Percentiles rank a stretch among this genome's conserved stretches.
These are phyloP conservation scores for Aricia artaxerxes DNA, from an alignment of 2,888 invertebrate species.

Conservation along the genomic window DNA sequence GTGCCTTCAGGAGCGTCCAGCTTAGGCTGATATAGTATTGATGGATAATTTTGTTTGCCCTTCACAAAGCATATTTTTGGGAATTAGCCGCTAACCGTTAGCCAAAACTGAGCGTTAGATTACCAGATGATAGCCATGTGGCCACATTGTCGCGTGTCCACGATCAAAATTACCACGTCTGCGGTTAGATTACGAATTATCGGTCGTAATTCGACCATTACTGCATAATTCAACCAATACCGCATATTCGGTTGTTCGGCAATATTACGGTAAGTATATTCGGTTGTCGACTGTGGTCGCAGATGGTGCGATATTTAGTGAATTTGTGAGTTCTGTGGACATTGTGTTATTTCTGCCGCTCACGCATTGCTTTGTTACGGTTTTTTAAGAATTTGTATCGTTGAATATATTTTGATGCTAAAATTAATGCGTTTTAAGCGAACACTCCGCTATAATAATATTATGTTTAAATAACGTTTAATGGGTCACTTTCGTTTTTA, in stretches of 20 bases:
- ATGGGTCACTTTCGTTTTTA: too few species aligned
- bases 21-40: too few species aligned
- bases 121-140: constrained; percentile 16
- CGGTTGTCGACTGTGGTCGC: constrained; percentile 35
- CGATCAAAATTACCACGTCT: constrained; percentile 40
- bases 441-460: too few species aligned
- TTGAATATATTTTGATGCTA: too few species aligned
- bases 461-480: too few species aligned
- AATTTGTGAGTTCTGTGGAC: background rate
- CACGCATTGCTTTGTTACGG: background rate
- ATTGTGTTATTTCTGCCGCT: background rate
- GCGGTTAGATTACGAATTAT: constrained; percentile 60
- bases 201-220: constrained; percentile 52
- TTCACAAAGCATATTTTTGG: background rate
- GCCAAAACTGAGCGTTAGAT: background rate
- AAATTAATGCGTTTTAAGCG: too few species aligned
- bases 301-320: constrained; percentile 19
- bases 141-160: constrained; percentile 33
- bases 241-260: constrained; percentile 51
- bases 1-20: background rate
- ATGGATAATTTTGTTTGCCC: too few species aligned
- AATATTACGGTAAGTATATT: constrained; percentile 43
- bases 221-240: constrained; percentile 42
- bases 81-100: background rate
- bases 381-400: background rate